Percentiles rank a stretch among this genome's conserved stretches.
phyloP scores from a whole-genome alignment of 92 coral and sea anemone genomes.

The Porites evermanni region DNA sequence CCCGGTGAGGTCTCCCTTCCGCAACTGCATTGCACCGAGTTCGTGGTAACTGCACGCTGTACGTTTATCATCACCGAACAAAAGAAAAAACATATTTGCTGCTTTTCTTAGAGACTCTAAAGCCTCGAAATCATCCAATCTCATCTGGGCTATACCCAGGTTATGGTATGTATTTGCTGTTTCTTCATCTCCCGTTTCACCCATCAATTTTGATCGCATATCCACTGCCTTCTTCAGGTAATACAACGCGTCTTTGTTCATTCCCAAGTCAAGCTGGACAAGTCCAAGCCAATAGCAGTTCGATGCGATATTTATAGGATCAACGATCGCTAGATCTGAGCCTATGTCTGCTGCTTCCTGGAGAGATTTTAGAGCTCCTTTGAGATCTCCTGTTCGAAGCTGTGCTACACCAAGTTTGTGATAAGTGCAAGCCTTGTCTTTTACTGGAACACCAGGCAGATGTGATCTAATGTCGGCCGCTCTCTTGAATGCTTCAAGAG shows the following conservation, averaged over 20 bases:
- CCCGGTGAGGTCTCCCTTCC: background rate
- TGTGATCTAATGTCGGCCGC: background rate
- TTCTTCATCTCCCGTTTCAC: background rate
- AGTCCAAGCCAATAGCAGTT: conserved; percentile 33
- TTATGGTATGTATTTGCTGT: background rate
- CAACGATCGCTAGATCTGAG: conserved; percentile 7
- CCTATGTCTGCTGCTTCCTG: background rate
- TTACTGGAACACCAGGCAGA: too few species aligned
- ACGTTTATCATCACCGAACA: background rate
- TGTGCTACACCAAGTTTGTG: background rate
- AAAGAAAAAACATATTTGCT: background rate
- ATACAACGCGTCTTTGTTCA: background rate
- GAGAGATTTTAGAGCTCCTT: background rate
- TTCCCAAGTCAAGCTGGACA: background rate
- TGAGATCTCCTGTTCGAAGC: background rate
- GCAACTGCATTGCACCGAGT: background rate
- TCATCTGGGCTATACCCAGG: too few species aligned
- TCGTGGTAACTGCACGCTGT: background rate
- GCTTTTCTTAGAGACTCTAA: background rate
- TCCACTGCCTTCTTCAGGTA: background rate
- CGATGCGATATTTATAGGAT: conserved; percentile 19
- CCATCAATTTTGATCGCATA: too few species aligned
- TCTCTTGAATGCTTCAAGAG: background rate
- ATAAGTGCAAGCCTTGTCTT: background rate
- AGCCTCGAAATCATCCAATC: too few species aligned